Conservation (phyloP, 1,140 invertebrate genomes). For the Augochlora pura region DNA sequence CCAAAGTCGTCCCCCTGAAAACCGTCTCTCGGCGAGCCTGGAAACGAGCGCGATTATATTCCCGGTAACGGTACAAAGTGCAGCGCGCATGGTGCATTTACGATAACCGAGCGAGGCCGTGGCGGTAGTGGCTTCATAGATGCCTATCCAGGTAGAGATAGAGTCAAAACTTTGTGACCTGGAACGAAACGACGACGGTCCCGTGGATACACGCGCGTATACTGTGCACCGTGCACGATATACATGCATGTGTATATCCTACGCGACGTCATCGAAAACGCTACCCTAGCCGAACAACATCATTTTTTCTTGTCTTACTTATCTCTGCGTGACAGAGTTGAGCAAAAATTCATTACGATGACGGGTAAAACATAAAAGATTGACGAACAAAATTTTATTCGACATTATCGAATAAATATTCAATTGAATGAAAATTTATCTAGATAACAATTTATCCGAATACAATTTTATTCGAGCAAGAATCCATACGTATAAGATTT, state of each 20-base stretch:
- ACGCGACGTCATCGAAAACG: too few species aligned
- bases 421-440: too few species aligned
- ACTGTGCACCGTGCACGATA: background rate
- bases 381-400: too few species aligned
- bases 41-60: conserved; percentile 53
- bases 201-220: background rate
- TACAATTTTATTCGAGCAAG: too few species aligned
- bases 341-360: too few species aligned
- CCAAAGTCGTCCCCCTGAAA: conserved; percentile 33
- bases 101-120: conserved; percentile 49
- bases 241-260: background rate
- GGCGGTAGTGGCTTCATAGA: conserved; percentile 35
- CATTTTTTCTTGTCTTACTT: too few species aligned
- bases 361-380: too few species aligned
- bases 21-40: conserved; percentile 18
- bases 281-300: too few species aligned
- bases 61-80: conserved; percentile 61
- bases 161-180: conserved; percentile 56
- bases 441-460: too few species aligned
- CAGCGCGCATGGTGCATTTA: conserved; percentile 54
- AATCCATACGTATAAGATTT: too few species aligned
- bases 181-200: conserved; percentile 57
- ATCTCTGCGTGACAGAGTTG: too few species aligned
- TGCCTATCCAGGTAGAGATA: conserved; percentile 60
- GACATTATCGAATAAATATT: too few species aligned